phyloP scores from a whole-genome alignment of 2,113 vertebrate genomes.

The Xyliphius kryptos region DNA sequence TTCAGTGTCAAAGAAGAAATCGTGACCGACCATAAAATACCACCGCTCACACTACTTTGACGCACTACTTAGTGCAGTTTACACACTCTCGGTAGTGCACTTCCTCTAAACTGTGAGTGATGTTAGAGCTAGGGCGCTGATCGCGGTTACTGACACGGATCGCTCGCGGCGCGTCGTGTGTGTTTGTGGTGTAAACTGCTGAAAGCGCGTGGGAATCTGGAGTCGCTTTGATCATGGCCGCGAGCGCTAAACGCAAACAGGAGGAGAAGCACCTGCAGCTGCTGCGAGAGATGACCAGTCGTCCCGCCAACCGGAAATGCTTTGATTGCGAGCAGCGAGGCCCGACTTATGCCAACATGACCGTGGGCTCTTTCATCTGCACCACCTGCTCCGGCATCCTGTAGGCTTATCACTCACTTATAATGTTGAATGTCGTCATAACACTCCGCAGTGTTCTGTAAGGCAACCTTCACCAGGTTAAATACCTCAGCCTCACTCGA shows the following conservation, averaged over 20 bases:
- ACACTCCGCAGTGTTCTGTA: too few relatives aligned
- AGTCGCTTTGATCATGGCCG: constrained; percentile 73
- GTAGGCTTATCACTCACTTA: constrained; percentile 60
- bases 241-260: constrained; percentile 92
- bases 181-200: constrained; percentile 24
- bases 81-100: neutral
- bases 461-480: too few relatives aligned
- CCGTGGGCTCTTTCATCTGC: constrained; percentile 93
- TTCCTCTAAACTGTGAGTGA: neutral
- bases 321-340: constrained; percentile 97
- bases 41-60: neutral
- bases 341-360: constrained; percentile 97
- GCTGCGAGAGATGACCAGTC: constrained; percentile 93
- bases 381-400: constrained; percentile 95
- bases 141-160: constrained; percentile 5
- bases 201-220: neutral
- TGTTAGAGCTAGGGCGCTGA: neutral
- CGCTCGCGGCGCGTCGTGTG: constrained; percentile 8
- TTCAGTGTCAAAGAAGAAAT: constrained; percentile 1
- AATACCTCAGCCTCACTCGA: too few relatives aligned
- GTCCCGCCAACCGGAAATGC: constrained; percentile 92
- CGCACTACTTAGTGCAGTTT: neutral
- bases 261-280: constrained; percentile 98
- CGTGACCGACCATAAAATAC: neutral
- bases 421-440: neutral